Percentiles rank a stretch among this genome's conserved stretches.
Conservation (phyloP, 2,797 vertebrate species). For the Xerus rutilus region DNA sequence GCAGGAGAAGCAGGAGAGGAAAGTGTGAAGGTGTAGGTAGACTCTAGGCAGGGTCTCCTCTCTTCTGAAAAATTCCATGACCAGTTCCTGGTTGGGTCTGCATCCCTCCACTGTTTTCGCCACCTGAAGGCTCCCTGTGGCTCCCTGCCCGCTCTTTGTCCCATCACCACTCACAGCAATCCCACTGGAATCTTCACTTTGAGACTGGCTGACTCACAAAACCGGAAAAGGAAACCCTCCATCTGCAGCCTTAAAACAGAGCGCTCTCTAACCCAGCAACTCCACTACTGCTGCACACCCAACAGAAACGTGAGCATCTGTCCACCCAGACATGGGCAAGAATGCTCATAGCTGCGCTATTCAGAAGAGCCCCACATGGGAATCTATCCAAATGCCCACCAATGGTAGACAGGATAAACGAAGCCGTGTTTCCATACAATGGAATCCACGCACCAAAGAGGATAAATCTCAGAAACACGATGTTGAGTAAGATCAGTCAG, state of each 20-base stretch:
- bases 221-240: neutral
- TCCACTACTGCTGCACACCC: neutral
- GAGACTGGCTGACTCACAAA: neutral
- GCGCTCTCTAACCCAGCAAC: neutral
- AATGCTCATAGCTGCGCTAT: neutral
- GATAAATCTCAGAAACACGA: neutral
- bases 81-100: neutral
- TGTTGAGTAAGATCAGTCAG: neutral
- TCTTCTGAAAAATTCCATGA: neutral
- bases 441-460: neutral
- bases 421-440: neutral
- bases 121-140: neutral
- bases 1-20: too few species aligned
- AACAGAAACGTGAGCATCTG: neutral
- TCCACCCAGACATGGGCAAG: neutral
- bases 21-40: neutral
- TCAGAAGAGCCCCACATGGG: neutral
- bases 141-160: neutral
- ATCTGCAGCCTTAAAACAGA: neutral
- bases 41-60: neutral
- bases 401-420: rapidly evolving
- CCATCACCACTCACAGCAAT: neutral
- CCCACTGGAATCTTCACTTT: neutral
- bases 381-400: neutral
- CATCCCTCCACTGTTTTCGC: neutral